These are phyloP conservation scores for Caradrina clavipalpis DNA, from an alignment of 2,888 invertebrate genomes.

Conservation along the genomic window DNA sequence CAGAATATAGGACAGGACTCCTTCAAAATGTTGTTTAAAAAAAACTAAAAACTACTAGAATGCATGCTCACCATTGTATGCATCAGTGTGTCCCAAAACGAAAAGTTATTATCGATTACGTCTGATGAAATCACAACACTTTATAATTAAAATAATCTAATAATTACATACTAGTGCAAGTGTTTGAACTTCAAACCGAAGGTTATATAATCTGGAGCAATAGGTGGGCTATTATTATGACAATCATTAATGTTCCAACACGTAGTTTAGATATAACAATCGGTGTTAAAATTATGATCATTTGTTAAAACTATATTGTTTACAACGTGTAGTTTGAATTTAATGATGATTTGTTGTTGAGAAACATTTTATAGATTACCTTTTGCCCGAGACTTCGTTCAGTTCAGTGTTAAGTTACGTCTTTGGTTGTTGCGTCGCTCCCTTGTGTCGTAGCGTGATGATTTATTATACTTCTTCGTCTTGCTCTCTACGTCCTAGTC, in stretches of 20 bases:
- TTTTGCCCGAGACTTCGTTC: no score
- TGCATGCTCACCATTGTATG: not conserved
- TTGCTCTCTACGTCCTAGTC: no score
- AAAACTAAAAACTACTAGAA: not conserved
- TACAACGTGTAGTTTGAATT: slow-evolving; percentile 19
- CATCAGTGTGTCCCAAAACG: slow-evolving; percentile 28
- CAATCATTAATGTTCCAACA: slow-evolving; percentile 27
- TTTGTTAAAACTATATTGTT: slow-evolving; percentile 24
- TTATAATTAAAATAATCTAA: slow-evolving; percentile 60
- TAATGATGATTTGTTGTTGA: slow-evolving; percentile 16
- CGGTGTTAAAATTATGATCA: slow-evolving; percentile 44
- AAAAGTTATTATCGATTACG: slow-evolving; percentile 48
- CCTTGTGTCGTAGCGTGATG: no score
- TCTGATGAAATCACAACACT: slow-evolving; percentile 48
- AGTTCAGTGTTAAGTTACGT: no score
- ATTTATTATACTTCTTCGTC: no score
- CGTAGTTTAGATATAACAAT: slow-evolving; percentile 46
- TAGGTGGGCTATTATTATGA: slow-evolving; percentile 40
- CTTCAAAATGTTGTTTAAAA: not conserved
- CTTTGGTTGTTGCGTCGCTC: no score
- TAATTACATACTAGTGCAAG: slow-evolving; percentile 59
- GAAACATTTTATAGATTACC: not conserved
- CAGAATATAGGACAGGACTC: no score
- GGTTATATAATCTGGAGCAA: slow-evolving; percentile 43
- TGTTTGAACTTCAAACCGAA: slow-evolving; percentile 65